A percentile compares a stretch with the other conserved stretches of the same genome.
phyloP scores from a whole-genome alignment of 64 coral and sea anemone genomes.

The Catalaphyllia jardinei region DNA sequence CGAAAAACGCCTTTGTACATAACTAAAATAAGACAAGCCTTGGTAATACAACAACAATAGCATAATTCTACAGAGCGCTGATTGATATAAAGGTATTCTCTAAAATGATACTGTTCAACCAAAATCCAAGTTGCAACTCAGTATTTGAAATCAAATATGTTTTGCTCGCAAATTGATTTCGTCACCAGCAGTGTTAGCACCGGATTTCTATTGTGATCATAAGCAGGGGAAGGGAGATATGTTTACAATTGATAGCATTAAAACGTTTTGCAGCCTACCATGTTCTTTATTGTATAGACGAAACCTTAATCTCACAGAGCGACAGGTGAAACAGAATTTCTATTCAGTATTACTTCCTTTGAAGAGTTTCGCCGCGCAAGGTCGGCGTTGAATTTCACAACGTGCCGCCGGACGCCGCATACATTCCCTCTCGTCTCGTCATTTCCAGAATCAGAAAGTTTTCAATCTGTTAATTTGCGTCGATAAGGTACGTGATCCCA shows the following conservation, averaged over 20 bases:
- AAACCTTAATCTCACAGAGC: background rate
- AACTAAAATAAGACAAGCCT: background rate
- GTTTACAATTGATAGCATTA: constrained; percentile 7
- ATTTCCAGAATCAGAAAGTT: too few relatives aligned
- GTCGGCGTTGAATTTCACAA: too few relatives aligned
- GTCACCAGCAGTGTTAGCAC: background rate
- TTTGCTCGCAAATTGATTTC: constrained; percentile 1
- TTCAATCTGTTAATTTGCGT: too few relatives aligned
- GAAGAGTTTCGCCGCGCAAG: too few relatives aligned
- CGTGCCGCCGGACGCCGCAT: too few relatives aligned
- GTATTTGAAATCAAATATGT: background rate
- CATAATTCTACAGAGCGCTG: too few relatives aligned
- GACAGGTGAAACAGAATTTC: constrained; percentile 5
- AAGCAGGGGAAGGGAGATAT: background rate
- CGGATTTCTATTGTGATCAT: constrained; percentile 14
- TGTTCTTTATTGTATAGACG: background rate
- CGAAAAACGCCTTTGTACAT: background rate
- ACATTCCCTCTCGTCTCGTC: too few relatives aligned
- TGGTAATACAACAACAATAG: background rate
- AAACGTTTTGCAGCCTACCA: background rate
- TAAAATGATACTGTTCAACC: too few relatives aligned
- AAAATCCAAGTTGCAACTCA: background rate
- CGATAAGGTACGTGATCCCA: too few relatives aligned
- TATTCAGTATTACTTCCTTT: too few relatives aligned
- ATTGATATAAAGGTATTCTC: too few relatives aligned